phyloP scores from a whole-genome alignment of 2,888 invertebrate species.

The Gortyna flavago region DNA sequence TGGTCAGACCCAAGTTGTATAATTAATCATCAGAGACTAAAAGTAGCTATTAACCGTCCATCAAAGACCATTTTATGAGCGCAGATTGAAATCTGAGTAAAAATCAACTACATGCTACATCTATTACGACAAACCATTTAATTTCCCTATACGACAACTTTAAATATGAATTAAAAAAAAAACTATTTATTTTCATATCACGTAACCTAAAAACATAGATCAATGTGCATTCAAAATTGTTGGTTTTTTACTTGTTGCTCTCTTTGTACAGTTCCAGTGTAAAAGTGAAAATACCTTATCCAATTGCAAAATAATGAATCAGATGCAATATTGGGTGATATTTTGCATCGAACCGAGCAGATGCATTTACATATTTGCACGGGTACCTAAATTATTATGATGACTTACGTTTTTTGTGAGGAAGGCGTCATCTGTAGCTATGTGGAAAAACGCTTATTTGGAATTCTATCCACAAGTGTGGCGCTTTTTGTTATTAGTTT shows the following conservation, averaged over 20 bases:
- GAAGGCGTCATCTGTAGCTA: too few relatives aligned
- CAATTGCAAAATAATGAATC: constrained; percentile 44
- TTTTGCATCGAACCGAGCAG: constrained; percentile 11
- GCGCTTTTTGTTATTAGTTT: constrained; percentile 28
- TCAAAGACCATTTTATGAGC: too few relatives aligned
- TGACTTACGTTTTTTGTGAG: constrained; percentile 50
- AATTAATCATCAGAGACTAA: too few relatives aligned
- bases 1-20: too few relatives aligned
- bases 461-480: constrained; percentile 54
- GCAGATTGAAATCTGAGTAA: too few relatives aligned
- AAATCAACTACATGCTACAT: too few relatives aligned
- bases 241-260: constrained; percentile 41
- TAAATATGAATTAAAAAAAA: too few relatives aligned
- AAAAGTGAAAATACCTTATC: constrained; percentile 6
- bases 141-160: too few relatives aligned
- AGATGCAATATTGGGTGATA: constrained; percentile 53
- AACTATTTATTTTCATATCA: too few relatives aligned
- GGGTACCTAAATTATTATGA: constrained; percentile 57
- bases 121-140: too few relatives aligned
- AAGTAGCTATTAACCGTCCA: too few relatives aligned
- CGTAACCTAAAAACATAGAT: not conserved
- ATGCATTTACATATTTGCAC: constrained; percentile 50
- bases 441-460: constrained; percentile 65
- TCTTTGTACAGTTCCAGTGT: constrained; percentile 10
- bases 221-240: constrained; percentile 46